These are phyloP conservation scores for Bombus polaris DNA, from an alignment of 1,140 invertebrate genomes.

Conservation along the genomic window DNA sequence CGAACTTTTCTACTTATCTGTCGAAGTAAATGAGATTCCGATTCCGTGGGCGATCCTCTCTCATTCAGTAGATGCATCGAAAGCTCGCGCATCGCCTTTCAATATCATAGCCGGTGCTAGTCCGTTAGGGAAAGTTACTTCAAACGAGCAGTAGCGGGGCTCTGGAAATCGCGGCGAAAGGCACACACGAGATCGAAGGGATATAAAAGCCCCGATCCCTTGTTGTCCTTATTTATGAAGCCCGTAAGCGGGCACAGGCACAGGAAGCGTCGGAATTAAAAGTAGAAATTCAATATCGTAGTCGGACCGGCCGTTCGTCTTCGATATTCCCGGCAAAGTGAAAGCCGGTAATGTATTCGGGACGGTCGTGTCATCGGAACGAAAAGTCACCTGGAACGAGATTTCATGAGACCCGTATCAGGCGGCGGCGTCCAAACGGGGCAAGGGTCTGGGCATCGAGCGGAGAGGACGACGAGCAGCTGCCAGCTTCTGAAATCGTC, in stretches of 20 bases:
- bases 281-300: slow-evolving; percentile 56
- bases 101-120: slow-evolving; percentile 7
- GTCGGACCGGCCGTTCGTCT: slow-evolving; percentile 35
- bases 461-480: slow-evolving; percentile 29
- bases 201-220: slow-evolving; percentile 24
- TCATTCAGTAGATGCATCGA: neutral
- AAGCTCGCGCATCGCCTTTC: slow-evolving; percentile 8
- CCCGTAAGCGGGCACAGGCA: slow-evolving; percentile 24
- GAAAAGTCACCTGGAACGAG: slow-evolving; percentile 52
- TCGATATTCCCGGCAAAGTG: slow-evolving; percentile 54
- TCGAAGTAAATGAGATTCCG: slow-evolving; percentile 2
- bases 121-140: slow-evolving; percentile 1
- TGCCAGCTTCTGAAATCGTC: slow-evolving; percentile 54
- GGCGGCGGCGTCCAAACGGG: slow-evolving; percentile 9
- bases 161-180: slow-evolving; percentile 17
- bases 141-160: neutral
- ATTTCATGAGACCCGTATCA: slow-evolving; percentile 50
- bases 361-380: slow-evolving; percentile 44
- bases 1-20: slow-evolving; percentile 9
- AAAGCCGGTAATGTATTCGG: slow-evolving; percentile 52
- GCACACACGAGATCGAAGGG: slow-evolving; percentile 14
- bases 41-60: neutral
- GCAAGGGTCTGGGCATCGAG: neutral
- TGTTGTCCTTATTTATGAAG: slow-evolving; percentile 52
- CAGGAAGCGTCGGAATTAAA: slow-evolving; percentile 32